These are phyloP conservation scores for Podiceps cristatus DNA, from an alignment of 2,113 vertebrate genomes.

Conservation along the genomic window DNA sequence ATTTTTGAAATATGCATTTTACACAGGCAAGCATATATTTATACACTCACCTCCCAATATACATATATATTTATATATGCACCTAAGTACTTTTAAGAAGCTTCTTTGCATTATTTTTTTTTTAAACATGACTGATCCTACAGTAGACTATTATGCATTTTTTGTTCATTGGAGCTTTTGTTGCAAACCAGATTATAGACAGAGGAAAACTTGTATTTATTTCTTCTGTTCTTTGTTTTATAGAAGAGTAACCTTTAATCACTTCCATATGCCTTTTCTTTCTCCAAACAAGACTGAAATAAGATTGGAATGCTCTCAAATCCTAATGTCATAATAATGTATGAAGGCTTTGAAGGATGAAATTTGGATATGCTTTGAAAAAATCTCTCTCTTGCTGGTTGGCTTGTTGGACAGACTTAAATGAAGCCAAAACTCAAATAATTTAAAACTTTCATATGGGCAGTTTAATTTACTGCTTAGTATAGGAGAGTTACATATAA, in stretches of 20 bases:
- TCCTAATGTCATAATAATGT: not conserved
- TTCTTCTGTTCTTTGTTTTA: conserved; percentile 19
- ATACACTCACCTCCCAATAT: not conserved
- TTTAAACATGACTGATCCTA: not conserved
- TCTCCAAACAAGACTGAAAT: conserved; percentile 34
- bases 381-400: not conserved
- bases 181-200: not conserved
- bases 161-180: not conserved
- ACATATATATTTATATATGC: no score
- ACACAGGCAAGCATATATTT: not conserved
- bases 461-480: not conserved
- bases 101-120: not conserved
- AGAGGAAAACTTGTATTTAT: not conserved
- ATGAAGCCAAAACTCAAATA: conserved; percentile 22
- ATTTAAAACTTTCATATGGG: not conserved
- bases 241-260: conserved; percentile 38
- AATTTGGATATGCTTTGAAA: conserved; percentile 57
- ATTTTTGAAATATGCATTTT: not conserved
- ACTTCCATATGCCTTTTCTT: conserved; percentile 43
- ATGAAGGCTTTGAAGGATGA: not conserved
- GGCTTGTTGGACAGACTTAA: not conserved
- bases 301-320: conserved; percentile 35
- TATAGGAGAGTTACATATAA: not conserved
- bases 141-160: not conserved
- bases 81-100: not conserved